phyloP scores from a whole-genome alignment of 2,113 vertebrate genomes.

The Pampusana beccarii region DNA sequence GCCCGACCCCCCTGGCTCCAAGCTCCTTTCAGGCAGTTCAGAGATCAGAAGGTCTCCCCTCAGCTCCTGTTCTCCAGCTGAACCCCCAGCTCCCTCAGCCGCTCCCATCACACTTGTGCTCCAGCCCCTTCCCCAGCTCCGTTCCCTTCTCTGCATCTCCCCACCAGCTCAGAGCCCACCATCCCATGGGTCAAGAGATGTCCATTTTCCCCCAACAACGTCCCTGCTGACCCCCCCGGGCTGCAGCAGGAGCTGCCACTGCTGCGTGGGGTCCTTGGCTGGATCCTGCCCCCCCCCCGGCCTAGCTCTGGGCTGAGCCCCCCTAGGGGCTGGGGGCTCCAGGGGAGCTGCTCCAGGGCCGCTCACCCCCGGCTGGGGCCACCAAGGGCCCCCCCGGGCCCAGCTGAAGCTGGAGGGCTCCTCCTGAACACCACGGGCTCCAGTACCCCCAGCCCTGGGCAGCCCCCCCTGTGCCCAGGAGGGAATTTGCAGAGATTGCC shows the following conservation, averaged over 20 bases:
- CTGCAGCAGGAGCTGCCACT: neutral
- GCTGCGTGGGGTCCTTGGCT: neutral
- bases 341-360: no score
- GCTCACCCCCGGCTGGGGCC: neutral
- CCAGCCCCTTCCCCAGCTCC: no score
- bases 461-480: neutral
- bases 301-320: no score
- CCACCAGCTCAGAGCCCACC: neutral
- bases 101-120: no score
- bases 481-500: neutral
- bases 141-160: neutral
- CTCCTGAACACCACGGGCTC: neutral
- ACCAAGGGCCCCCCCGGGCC: neutral
- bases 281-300: neutral
- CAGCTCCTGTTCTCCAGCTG: no score
- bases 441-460: neutral
- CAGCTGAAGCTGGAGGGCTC: neutral
- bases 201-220: neutral
- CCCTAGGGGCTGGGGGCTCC: no score
- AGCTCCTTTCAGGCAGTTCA: no score
- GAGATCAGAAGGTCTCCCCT: no score
- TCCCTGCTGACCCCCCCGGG: neutral
- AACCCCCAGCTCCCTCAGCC: no score
- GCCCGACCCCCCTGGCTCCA: no score
- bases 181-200: accelerated